Conservation (phyloP, 2,797 vertebrate genomes). For the Miichthys miiuy region DNA sequence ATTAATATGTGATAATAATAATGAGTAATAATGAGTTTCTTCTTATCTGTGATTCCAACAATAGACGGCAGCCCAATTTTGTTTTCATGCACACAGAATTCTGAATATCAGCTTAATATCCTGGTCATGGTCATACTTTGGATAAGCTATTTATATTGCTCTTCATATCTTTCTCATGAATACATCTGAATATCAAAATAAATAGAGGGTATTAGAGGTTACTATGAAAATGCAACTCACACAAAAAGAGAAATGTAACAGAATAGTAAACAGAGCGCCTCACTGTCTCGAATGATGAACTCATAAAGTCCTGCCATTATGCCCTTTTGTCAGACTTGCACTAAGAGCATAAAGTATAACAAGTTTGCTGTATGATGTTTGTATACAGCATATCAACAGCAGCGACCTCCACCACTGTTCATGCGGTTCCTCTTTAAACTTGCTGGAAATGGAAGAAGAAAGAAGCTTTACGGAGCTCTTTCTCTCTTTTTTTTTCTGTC, state of each 20-base stretch:
- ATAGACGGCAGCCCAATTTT: not conserved
- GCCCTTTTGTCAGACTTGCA: slow-evolving; percentile 3
- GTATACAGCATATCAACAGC: not conserved
- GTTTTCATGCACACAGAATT: not conserved
- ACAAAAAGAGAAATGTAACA: slow-evolving; percentile 5
- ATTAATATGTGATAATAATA: not conserved
- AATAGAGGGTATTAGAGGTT: not conserved
- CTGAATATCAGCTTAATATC: slow-evolving; percentile 18
- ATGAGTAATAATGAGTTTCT: too few relatives aligned
- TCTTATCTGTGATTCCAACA: not conserved
- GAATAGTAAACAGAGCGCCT: slow-evolving; percentile 15
- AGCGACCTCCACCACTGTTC: not conserved
- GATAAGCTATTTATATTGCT: slow-evolving; percentile 14
- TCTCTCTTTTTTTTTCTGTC: slow-evolving; percentile 11
- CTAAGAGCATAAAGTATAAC: slow-evolving; percentile 12
- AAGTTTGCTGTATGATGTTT: slow-evolving; percentile 11
- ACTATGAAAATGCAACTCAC: slow-evolving; percentile 19
- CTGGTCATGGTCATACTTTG: slow-evolving; percentile 19
- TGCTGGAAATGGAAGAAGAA: slow-evolving; percentile 2
- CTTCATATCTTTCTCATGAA: slow-evolving; percentile 33
- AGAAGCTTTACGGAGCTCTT: slow-evolving; percentile 4
- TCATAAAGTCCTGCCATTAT: slow-evolving; percentile 2
- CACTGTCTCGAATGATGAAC: slow-evolving; percentile 12
- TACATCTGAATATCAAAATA: slow-evolving; percentile 26
- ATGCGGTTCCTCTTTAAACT: slow-evolving; percentile 20